Conservation (phyloP, 2,113 vertebrate genomes). For the Marmota monax region DNA sequence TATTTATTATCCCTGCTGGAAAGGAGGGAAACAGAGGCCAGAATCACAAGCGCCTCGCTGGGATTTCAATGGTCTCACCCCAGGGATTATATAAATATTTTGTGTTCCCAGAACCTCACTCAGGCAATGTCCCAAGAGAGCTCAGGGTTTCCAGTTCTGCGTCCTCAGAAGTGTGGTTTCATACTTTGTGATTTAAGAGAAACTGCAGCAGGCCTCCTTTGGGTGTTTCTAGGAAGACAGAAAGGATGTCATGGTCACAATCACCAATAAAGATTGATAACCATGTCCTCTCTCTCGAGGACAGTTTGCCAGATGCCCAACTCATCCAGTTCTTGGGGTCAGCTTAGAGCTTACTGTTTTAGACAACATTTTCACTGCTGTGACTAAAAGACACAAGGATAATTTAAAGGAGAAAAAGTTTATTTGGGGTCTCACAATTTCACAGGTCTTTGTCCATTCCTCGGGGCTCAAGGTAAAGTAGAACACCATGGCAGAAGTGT, state of each 20-base stretch:
- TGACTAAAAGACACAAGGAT: no score
- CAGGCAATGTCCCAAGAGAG: conserved; percentile 55
- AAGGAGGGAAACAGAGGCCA: background rate
- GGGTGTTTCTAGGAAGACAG: background rate
- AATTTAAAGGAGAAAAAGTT: no score
- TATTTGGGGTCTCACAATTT: no score
- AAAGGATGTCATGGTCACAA: no score
- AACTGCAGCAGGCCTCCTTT: background rate
- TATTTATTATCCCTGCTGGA: background rate
- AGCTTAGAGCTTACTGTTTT: background rate
- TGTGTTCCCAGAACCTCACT: conserved; percentile 54
- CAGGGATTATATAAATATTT: conserved; percentile 70
- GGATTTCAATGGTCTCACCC: conserved; percentile 61
- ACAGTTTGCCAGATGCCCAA: background rate
- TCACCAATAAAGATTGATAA: background rate
- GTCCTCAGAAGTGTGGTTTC: background rate
- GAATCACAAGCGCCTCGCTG: background rate
- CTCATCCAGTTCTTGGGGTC: background rate
- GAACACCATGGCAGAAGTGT: no score
- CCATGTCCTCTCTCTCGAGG: fast-evolving
- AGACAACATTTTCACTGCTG: no score
- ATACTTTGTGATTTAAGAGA: background rate
- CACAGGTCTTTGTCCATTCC: no score
- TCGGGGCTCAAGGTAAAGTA: no score
- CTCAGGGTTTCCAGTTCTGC: background rate